These are phyloP conservation scores for Myanophis thanlyinensis DNA, from an alignment of 2,113 vertebrate genomes.

Conservation along the genomic window DNA sequence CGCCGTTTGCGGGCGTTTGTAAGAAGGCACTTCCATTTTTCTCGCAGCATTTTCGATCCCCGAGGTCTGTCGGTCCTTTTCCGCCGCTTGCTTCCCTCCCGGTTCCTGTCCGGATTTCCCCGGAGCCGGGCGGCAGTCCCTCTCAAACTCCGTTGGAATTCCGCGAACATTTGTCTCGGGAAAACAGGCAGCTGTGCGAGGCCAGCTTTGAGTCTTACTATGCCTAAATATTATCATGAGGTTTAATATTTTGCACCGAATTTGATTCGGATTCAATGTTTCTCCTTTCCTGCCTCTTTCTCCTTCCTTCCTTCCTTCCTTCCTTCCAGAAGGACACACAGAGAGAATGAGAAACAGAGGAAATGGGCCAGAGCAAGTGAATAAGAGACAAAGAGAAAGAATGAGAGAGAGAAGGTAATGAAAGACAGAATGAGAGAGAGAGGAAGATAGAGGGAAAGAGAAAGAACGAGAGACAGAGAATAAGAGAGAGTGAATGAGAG, in stretches of 20 bases:
- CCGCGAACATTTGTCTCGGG: background rate
- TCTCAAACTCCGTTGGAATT: background rate
- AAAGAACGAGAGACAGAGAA: no score
- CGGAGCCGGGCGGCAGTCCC: background rate
- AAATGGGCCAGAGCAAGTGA: no score
- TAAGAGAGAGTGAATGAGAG: no score
- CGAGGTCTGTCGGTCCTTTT: background rate
- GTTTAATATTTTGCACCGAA: background rate
- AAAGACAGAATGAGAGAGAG: no score
- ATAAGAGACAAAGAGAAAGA: no score
- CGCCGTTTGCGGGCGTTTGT: background rate
- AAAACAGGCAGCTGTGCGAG: background rate
- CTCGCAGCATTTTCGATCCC: background rate
- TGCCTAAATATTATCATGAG: background rate
- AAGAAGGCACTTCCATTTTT: background rate
- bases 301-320: background rate
- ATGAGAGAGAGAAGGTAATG: no score
- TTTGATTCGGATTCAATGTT: background rate
- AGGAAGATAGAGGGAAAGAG: no score
- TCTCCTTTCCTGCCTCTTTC: background rate
- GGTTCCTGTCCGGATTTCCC: background rate
- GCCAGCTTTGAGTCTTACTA: background rate
- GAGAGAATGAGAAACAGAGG: no score
- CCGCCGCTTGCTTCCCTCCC: background rate
- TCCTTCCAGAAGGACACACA: background rate